Conservation (phyloP, 2,888 invertebrate species). For the Panorpa germanica region DNA sequence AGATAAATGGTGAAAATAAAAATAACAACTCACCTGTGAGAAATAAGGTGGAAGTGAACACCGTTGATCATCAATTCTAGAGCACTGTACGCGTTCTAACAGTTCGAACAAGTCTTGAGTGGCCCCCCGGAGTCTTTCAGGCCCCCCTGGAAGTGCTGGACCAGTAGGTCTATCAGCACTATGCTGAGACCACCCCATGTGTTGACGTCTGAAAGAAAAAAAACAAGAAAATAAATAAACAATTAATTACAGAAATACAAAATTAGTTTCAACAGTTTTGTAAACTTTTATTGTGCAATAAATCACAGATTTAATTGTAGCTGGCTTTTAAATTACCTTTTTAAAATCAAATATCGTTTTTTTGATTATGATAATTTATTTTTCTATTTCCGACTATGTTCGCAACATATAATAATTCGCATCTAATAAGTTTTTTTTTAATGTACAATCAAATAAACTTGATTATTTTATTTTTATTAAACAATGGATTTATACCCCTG, state of each 20-base stretch:
- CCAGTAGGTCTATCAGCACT: conserved; percentile 7
- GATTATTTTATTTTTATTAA: too few species aligned
- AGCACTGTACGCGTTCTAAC: conserved; percentile 85
- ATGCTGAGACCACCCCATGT: conserved; percentile 22
- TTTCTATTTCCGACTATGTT: too few species aligned
- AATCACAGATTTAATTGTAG: too few species aligned
- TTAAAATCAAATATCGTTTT: too few species aligned
- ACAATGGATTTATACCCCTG: too few species aligned
- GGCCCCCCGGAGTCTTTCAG: conserved; percentile 28
- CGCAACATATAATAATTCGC: too few species aligned
- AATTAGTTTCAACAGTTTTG: neutral
- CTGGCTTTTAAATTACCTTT: too few species aligned
- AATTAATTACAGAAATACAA: neutral
- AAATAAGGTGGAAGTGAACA: conserved; percentile 87
- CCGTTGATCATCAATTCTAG: conserved; percentile 90
- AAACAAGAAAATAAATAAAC: conserved; percentile 3
- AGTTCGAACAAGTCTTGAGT: conserved; percentile 76
- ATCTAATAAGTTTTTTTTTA: too few species aligned
- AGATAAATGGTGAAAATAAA: conserved; percentile 5
- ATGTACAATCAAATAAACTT: too few species aligned
- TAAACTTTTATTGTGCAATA: neutral
- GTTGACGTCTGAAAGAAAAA: conserved; percentile 41
- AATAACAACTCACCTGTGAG: conserved; percentile 47
- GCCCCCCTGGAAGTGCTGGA: conserved; percentile 17
- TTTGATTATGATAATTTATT: too few species aligned